Evolutionary conservation across 2,888 invertebrate species (phyloP), one percentile per base, ranked within the genome.

Genomic region (Trachelus stipa): DNA sequence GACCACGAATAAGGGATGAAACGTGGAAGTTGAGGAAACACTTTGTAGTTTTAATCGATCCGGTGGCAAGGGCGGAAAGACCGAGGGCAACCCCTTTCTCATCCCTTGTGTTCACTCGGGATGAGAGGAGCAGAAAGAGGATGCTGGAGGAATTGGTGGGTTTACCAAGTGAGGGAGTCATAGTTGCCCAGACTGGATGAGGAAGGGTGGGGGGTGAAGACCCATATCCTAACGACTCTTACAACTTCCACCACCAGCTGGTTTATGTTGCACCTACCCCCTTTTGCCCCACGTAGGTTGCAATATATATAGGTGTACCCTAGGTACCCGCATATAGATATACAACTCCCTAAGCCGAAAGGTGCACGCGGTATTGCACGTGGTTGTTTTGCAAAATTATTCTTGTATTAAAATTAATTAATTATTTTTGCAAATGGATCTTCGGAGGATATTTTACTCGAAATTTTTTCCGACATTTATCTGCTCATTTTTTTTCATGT

Each of bases 41-140:
- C 88, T 90, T 90, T 90, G 89, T 90, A 89, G 88, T 88, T 89
- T 90, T 89, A 90, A 90, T 90, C 89, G 90, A 90, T 89, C 88
- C 87, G 84, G 85, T 85, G 87, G 87, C 86, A 86, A 84, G 84
- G 85, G 84, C 85, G 85, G 85, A 31, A 71, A 71, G 71, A 75
- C 71, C 2, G 71, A 71, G 71, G 30, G 6, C 12, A 30, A 15
- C 71, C 71, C 31, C 33, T 35, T 34, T 37, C 33, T 68, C 68
- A n/a, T 15, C 40, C 31, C 37, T 69, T 12, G 71, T 11, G 34
- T 71, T 71, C 74, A 76, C 75, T 76, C 74, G 76, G 76, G 77
- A 73, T 76, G 78, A 73, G 75, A 73, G 78, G 73, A 77, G 75
- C 71, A 56, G 71, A 69, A 69, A 56, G 80, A 81, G 78, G 77